phyloP scores from a whole-genome alignment of 2,797 vertebrate species.

The Lagothrix lagotricha region DNA sequence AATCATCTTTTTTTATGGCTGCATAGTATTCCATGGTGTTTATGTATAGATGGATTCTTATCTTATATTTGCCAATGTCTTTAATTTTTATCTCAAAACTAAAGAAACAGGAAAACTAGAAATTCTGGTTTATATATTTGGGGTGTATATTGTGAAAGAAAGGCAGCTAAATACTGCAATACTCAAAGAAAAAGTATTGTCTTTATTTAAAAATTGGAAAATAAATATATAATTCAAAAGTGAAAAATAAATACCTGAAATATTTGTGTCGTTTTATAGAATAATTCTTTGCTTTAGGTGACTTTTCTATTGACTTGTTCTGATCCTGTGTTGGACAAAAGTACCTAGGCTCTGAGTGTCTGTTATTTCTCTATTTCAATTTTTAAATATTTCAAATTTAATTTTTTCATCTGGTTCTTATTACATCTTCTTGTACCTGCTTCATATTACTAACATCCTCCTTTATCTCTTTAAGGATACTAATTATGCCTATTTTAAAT shows the following conservation, averaged over 20 bases:
- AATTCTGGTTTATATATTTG: slow-evolving; percentile 38
- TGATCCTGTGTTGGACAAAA: neutral
- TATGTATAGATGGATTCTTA: neutral
- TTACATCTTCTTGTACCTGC: neutral
- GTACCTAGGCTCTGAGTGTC: neutral
- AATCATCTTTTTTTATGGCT: too few species aligned
- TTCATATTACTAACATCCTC: neutral
- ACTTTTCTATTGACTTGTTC: neutral
- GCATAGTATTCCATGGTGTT: too few species aligned
- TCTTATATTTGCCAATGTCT: neutral
- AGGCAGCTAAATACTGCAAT: neutral
- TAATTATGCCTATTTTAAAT: neutral
- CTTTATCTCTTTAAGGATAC: neutral
- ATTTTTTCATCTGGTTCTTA: slow-evolving; percentile 28
- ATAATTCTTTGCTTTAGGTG: neutral
- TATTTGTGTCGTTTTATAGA: neutral
- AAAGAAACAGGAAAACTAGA: slow-evolving; percentile 37
- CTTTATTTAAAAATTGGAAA: neutral
- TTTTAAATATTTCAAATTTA: neutral
- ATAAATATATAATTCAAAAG: neutral
- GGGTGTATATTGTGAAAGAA: neutral
- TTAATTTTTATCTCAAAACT: slow-evolving; percentile 34
- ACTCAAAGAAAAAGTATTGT: neutral
- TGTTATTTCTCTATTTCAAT: neutral
- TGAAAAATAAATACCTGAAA: neutral